phyloP scores from a whole-genome alignment of 2,888 invertebrate species.

The Luperina testacea region DNA sequence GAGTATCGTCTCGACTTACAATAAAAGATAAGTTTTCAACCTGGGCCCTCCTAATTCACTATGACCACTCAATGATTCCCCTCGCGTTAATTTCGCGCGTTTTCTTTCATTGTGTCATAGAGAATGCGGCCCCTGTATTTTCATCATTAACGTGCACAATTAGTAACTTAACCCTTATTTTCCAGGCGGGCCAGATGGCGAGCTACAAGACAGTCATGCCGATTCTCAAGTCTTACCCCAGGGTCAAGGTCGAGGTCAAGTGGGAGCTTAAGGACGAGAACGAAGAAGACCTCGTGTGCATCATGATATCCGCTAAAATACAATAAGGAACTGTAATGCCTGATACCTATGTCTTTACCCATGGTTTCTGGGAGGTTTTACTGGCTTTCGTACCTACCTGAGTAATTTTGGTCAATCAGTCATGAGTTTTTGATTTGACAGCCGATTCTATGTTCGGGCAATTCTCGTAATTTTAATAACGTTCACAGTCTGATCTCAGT shows the following conservation, averaged over 20 bases:
- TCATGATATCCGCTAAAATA: slow-evolving; percentile 92
- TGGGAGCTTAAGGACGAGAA: slow-evolving; percentile 93
- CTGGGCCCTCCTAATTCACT: too few relatives aligned
- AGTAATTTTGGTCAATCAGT: not conserved
- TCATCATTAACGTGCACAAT: not conserved
- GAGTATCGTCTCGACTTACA: not conserved
- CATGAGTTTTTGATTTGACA: not conserved
- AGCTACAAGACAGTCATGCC: slow-evolving; percentile 89
- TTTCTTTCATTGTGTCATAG: too few relatives aligned
- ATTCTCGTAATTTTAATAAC: not conserved
- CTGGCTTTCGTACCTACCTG: not conserved
- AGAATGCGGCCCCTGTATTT: not conserved
- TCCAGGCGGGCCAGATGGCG: slow-evolving; percentile 84
- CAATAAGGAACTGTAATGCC: slow-evolving; percentile 64
- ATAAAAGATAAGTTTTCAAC: not conserved
- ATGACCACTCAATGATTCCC: too few relatives aligned
- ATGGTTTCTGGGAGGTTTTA: slow-evolving; percentile 17
- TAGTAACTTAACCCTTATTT: slow-evolving; percentile 46
- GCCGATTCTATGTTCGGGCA: not conserved
- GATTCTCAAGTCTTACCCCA: slow-evolving; percentile 92
- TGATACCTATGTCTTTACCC: slow-evolving; percentile 14
- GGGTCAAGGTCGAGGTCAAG: slow-evolving; percentile 92
- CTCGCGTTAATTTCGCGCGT: too few relatives aligned
- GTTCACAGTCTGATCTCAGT: not conserved
- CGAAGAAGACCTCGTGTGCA: slow-evolving; percentile 91